Conservation (phyloP, 2,113 vertebrate genomes). For the Sorex fumeus region DNA sequence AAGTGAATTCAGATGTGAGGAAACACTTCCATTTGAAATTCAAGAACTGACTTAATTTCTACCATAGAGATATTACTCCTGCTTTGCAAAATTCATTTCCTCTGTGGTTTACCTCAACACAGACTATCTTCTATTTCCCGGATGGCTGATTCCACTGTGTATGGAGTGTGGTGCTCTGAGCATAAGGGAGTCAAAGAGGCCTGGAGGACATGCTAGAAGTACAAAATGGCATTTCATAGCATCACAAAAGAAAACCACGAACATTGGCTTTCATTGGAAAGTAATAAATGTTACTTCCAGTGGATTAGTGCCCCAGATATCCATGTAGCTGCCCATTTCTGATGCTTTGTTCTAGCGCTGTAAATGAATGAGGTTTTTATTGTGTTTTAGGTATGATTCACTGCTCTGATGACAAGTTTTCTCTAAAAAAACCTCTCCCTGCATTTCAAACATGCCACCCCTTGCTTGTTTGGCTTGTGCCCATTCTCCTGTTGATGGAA, state of each 20-base stretch:
- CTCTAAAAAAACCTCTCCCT: neutral
- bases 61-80: constrained; percentile 27
- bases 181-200: neutral
- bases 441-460: neutral
- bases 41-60: constrained; percentile 53
- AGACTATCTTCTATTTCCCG: neutral
- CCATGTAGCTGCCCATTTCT: neutral
- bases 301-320: constrained; percentile 7
- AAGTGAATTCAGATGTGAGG: constrained; percentile 58
- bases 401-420: neutral
- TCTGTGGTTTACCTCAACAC: neutral
- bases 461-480: neutral
- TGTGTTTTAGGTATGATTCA: neutral
- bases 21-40: constrained; percentile 64
- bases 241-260: neutral
- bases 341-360: constrained; percentile 34
- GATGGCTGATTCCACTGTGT: neutral
- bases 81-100: neutral
- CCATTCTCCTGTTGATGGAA: constrained; percentile 32
- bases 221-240: neutral
- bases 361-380: constrained; percentile 40
- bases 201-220: neutral
- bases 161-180: accelerated
- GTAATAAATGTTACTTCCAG: neutral
- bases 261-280: constrained; percentile 7